Percentiles rank a stretch among this genome's conserved stretches.
These are phyloP conservation scores for Agapetus fuscipes DNA, from an alignment of 2,888 invertebrate species.

Conservation along the genomic window DNA sequence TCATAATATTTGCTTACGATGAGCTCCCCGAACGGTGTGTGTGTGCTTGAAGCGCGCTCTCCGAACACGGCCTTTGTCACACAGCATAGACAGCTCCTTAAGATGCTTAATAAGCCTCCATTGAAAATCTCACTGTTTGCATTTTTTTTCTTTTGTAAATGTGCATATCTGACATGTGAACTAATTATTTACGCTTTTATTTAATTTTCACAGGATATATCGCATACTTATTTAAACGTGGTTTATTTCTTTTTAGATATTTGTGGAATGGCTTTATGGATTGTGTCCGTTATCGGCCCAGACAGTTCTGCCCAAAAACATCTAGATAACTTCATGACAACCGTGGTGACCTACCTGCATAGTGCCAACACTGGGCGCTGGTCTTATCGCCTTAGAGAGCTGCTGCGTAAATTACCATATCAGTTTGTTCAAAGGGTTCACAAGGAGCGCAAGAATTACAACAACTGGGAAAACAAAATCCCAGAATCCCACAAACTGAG, in stretches of 20 bases:
- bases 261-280: slow-evolving; percentile 49
- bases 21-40: too few species aligned
- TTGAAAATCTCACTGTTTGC: too few species aligned
- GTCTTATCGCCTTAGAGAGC: slow-evolving; percentile 56
- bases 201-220: too few species aligned
- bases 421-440: slow-evolving; percentile 56
- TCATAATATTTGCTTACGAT: too few species aligned
- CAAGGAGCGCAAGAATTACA: slow-evolving; percentile 53
- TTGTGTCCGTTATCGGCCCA: slow-evolving; percentile 55
- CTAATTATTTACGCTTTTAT: too few species aligned
- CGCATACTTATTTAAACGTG: too few species aligned
- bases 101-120: too few species aligned
- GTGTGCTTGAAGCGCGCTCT: too few species aligned
- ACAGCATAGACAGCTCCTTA: too few species aligned
- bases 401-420: slow-evolving; percentile 57
- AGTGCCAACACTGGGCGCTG: slow-evolving; percentile 82
- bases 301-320: slow-evolving; percentile 59
- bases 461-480: slow-evolving; percentile 58
- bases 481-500: slow-evolving; percentile 62
- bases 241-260: slow-evolving; percentile 30
- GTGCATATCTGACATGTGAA: too few species aligned
- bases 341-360: slow-evolving; percentile 79
- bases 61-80: too few species aligned
- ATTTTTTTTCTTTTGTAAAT: too few species aligned
- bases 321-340: slow-evolving; percentile 69